phyloP scores from a whole-genome alignment of 1,140 invertebrate species.

The Philotrypesis tridentata region DNA sequence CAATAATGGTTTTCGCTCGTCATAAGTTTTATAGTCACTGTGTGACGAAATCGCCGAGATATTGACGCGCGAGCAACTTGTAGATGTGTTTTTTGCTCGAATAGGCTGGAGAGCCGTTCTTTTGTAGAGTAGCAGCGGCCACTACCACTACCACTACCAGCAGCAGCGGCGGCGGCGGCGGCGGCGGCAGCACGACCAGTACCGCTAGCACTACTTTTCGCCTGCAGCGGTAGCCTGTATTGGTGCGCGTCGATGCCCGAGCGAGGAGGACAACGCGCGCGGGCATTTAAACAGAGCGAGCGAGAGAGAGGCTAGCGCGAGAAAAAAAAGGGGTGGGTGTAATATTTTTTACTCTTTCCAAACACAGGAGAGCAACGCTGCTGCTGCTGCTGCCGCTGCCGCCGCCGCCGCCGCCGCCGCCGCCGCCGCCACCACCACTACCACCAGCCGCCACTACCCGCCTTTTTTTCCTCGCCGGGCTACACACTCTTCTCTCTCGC shows the following conservation, averaged over 20 bases:
- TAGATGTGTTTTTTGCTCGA: conserved; percentile 35
- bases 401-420: conserved; percentile 53
- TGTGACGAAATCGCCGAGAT: conserved; percentile 24
- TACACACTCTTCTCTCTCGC: conserved; percentile 14
- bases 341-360: conserved; percentile 72
- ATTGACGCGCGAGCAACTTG: conserved; percentile 43
- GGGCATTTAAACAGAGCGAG: not conserved
- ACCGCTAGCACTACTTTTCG: conserved; percentile 19
- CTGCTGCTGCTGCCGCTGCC: conserved; percentile 56
- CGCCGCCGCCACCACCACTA: conserved; percentile 50
- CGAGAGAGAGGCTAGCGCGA: not conserved
- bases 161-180: not conserved
- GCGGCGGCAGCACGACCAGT: not conserved
- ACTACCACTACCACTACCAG: conserved; percentile 44
- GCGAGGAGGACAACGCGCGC: conserved; percentile 58
- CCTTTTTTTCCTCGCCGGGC: conserved; percentile 50
- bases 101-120: conserved; percentile 58
- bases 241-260: conserved; percentile 69
- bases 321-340: conserved; percentile 60
- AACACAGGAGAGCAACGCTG: conserved; percentile 53
- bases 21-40: conserved; percentile 32
- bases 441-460: conserved; percentile 9
- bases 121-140: conserved; percentile 55
- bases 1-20: conserved; percentile 1
- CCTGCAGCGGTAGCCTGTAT: conserved; percentile 53